Base-by-base conservation (phyloP, 2,888 invertebrate species). In the Ormyrus thymus region DNA sequence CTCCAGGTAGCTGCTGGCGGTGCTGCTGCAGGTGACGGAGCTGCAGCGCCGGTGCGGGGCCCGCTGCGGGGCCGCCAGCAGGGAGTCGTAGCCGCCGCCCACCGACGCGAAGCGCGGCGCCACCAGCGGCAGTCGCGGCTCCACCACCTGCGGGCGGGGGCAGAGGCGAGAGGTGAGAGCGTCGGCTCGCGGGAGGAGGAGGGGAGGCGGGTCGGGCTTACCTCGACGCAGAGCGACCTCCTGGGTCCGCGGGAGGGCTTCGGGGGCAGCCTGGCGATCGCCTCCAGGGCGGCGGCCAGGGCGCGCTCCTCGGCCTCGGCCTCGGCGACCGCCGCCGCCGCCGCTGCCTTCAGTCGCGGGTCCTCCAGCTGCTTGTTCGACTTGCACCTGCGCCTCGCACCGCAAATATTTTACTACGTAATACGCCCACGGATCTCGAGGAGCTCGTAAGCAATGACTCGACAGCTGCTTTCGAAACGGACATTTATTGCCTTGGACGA, bases 21-120 rank as follows among this genome's bases (percentile, higher is more conserved):
- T 95, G 87, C 96, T 96, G 84, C 96, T 96, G 90, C 95, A 96
- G 50, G 96, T 96, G 85, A 95, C 95, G 82, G 95, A 96, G 87
- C 96, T 96, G 84, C 95, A 92, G 65, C 96, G 92, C 61, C 96
- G 90, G 80, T 78, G 15, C 6, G 75, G 45, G 13, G 59, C 92
- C 66, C 94, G 92, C 78, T 88, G 89, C 15, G 93, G 92, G 48
- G 95, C 94, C 77, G 95, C 94, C 83, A 95, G 90, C 75, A 95
- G 88, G 85, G 95, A 92, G 84, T 94, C 95, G 82, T 95, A 95
- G 78, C 95, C 95, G 70, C 90, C 90, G 85, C 92, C 92, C 79
- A 93, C 91, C 64, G 93, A 93, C 5, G 93, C 93, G 84, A 93
- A 93, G 64, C 93, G 91, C 13, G 82, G 81, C 29, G 73, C 78